These are phyloP conservation scores for Rhipidura dahli DNA, from an alignment of 2,113 vertebrate genomes.

Conservation along the genomic window DNA sequence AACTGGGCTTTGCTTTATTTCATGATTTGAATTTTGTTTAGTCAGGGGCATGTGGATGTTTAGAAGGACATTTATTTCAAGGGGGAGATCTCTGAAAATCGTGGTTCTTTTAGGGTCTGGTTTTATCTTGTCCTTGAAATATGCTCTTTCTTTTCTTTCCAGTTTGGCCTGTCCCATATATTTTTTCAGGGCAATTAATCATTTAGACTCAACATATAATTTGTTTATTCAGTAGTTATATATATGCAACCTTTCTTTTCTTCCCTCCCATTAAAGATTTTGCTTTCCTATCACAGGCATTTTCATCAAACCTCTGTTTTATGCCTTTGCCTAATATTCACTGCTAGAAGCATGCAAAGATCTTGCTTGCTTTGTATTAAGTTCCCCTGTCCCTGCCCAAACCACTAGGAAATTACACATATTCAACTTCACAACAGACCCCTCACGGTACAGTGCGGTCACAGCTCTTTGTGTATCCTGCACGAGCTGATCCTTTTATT, in stretches of 20 bases:
- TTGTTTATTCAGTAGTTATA: slow-evolving; percentile 18
- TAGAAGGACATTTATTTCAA: background rate
- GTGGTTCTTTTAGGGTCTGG: background rate
- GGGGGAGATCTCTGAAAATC: background rate
- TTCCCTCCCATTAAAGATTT: slow-evolving; percentile 1
- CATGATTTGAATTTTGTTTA: slow-evolving; percentile 2
- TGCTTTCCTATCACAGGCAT: background rate
- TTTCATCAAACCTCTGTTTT: background rate
- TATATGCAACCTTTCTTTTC: slow-evolving; percentile 12
- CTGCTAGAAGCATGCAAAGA: background rate
- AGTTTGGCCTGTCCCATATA: background rate
- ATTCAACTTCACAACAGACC: slow-evolving; percentile 22
- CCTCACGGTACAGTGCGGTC: slow-evolving; percentile 25
- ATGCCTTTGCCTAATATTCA: background rate
- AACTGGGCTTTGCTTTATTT: background rate
- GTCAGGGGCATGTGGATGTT: background rate
- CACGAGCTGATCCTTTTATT: slow-evolving; percentile 65
- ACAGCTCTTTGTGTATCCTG: slow-evolving; percentile 64
- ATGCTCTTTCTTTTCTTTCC: background rate
- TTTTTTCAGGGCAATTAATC: slow-evolving; percentile 26
- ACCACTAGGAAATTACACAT: background rate
- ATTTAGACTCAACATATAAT: slow-evolving; percentile 16
- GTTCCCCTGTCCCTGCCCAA: background rate
- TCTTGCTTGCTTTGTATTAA: background rate
- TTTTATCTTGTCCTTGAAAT: slow-evolving; percentile 33